Evolutionary conservation across 2,113 vertebrate genomes (phyloP), one percentile per base, ranked within the genome.

Genomic region (Pseudopodoces humilis): DNA sequence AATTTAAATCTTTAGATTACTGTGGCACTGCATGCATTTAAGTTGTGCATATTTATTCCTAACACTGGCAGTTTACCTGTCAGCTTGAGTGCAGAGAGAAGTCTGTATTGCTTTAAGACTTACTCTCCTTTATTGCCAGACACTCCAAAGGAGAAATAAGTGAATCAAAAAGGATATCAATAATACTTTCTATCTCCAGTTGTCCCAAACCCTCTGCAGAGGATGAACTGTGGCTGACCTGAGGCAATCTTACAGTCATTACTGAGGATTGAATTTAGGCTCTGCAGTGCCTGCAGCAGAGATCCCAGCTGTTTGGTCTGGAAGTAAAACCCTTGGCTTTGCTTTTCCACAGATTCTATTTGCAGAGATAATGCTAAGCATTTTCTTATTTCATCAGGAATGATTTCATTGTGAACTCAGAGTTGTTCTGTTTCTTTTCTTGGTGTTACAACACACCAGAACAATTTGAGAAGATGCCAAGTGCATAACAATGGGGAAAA

Each of bases 401-500:
- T 69, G 24, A 64, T 83, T 91, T 75, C 5, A 35, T 17, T 37
- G 18, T 69, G 39, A 69, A 33, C 43, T 86, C 77, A 7, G 65
- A 76, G 63, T 69, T 65, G 25, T 56, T 94, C 11, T 92, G 17
- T 49, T 90, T 85, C 59, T 77, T 83, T 74, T 39, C 55, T 63
- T 28, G 41, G 5, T 82, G 5, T 95, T 93, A 50, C 91, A 91
- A 83, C 84, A 95, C 53, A 81, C 39, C 8, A 53, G 59, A 89
- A 55, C 37, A 30, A 28, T 47, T 88, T 59, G 77, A 81, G 79
- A 83, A 92, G 43, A 84, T 85, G 75, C 87, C 89, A 81, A 47
- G 17, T 90, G 75, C 88, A 44, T 92, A 83, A 95, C 91, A 95
- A 44, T 80, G 67, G 65, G 52, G 60, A 18, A 91, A 90, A 92